Conservation (phyloP, 2,888 invertebrate genomes). For the Andricus quercusramuli region DNA sequence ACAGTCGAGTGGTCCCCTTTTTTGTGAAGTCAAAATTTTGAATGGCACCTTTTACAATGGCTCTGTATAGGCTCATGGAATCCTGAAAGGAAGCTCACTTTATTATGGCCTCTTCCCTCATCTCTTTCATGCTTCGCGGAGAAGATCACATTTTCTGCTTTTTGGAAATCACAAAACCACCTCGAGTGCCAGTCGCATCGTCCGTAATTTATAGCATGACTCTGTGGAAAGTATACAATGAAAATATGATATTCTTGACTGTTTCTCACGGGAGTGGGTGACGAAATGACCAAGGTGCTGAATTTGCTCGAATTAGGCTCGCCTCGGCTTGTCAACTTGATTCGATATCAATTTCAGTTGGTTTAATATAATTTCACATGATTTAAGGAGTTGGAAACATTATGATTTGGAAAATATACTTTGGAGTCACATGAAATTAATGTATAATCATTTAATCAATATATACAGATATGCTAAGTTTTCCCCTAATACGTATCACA, state of each 20-base stretch:
- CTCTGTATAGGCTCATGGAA: slow-evolving; percentile 54
- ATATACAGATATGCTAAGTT: neutral
- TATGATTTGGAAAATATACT: neutral
- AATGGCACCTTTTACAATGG: slow-evolving; percentile 62
- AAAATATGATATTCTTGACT: slow-evolving; percentile 31
- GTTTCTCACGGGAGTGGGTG: slow-evolving; percentile 51
- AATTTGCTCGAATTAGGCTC: slow-evolving; percentile 30
- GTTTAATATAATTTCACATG: neutral
- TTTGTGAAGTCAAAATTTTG: slow-evolving; percentile 59
- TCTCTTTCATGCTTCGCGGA: slow-evolving; percentile 57
- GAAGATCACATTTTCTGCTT: slow-evolving; percentile 64
- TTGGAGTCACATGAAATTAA: neutral
- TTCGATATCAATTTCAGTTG: neutral
- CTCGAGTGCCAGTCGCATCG: slow-evolving; percentile 48
- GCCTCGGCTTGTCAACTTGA: neutral
- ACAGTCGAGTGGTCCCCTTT: slow-evolving; percentile 63
- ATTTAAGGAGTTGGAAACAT: neutral
- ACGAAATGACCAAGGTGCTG: slow-evolving; percentile 13
- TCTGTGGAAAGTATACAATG: slow-evolving; percentile 42
- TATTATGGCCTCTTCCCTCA: slow-evolving; percentile 61
- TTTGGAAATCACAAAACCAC: slow-evolving; percentile 64
- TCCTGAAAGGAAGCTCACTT: slow-evolving; percentile 46
- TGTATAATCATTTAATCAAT: too few relatives aligned
- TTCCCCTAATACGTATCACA: neutral
- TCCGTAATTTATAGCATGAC: slow-evolving; percentile 59